phyloP scores from a whole-genome alignment of 30 jellyfish, hydroid and myxozoan genomes.

The Hydractinia symbiolongicarpus region DNA sequence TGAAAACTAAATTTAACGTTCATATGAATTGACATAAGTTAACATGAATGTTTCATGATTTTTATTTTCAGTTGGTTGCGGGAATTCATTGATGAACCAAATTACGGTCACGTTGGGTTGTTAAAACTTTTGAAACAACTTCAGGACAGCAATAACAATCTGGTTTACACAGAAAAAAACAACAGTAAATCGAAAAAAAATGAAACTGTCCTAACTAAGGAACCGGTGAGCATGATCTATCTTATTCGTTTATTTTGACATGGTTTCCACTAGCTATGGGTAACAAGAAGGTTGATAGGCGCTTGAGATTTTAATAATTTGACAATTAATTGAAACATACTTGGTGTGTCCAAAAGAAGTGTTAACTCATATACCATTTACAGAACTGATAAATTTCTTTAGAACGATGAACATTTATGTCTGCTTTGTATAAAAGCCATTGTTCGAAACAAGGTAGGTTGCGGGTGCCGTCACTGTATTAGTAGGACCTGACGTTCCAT shows the following conservation, averaged over 20 bases:
- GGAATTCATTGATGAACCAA: conserved; percentile 83
- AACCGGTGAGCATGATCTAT: conserved; percentile 44
- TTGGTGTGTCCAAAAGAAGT: no score
- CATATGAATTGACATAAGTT: no score
- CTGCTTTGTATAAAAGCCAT: conserved; percentile 84
- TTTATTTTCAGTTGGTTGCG: conserved; percentile 64
- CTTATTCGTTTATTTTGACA: not conserved
- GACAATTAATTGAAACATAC: no score
- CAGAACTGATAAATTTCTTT: not conserved
- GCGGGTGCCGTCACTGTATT: no score
- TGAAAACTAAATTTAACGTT: no score
- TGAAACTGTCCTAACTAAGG: conserved; percentile 41
- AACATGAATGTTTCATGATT: not conserved
- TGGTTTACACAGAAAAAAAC: conserved; percentile 35
- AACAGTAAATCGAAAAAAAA: conserved; percentile 50
- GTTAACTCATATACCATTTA: no score
- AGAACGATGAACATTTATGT: conserved; percentile 83
- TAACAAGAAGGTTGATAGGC: no score
- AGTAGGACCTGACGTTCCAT: no score
- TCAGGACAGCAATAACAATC: conserved; percentile 41
- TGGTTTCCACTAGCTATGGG: not conserved
- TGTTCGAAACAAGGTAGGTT: conserved; percentile 65
- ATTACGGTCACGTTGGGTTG: conserved; percentile 71
- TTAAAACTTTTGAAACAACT: conserved; percentile 52
- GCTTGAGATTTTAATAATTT: no score